A percentile compares a stretch with the other conserved stretches of the same genome.
Evolutionary conservation across 2,888 invertebrate genomes (phyloP).

Genomic region (Orchesella flavescens): DNA sequence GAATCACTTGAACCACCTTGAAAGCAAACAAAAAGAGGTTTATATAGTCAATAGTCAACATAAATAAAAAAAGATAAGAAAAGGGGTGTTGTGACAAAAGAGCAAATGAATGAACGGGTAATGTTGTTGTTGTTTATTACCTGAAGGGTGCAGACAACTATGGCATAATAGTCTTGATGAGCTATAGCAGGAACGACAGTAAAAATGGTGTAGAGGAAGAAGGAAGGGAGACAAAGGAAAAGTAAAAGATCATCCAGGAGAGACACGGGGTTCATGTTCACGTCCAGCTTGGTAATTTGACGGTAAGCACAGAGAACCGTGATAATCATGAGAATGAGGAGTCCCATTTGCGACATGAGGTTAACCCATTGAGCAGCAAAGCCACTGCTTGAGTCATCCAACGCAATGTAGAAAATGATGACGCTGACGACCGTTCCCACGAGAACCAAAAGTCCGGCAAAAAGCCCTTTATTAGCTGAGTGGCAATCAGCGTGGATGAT

Average conservation of each 20-base stretch:
- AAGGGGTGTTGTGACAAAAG: background rate
- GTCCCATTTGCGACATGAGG: conserved; percentile 72
- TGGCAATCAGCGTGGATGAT: conserved; percentile 84
- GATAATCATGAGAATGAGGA: conserved; percentile 79
- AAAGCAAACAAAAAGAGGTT: conserved; percentile 68
- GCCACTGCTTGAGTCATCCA: conserved; percentile 75
- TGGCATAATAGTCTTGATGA: conserved; percentile 76
- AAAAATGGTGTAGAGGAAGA: conserved; percentile 82
- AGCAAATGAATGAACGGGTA: background rate
- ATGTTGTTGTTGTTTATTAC: conserved; percentile 74
- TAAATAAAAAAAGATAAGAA: conserved; percentile 6
- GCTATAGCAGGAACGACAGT: conserved; percentile 81
- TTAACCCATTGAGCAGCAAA: conserved; percentile 72
- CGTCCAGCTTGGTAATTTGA: conserved; percentile 80
- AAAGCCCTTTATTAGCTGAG: conserved; percentile 84
- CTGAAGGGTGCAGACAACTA: conserved; percentile 78
- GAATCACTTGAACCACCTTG: conserved; percentile 82
- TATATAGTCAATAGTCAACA: background rate
- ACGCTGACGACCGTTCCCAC: conserved; percentile 78
- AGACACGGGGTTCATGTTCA: conserved; percentile 80
- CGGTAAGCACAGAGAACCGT: conserved; percentile 79
- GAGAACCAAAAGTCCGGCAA: conserved; percentile 80
- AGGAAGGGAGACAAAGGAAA: conserved; percentile 83
- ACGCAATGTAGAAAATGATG: conserved; percentile 79
- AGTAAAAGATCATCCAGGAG: conserved; percentile 82